phyloP scores from a whole-genome alignment of 2,888 invertebrate species.

The Synanthedon tipuliformis region DNA sequence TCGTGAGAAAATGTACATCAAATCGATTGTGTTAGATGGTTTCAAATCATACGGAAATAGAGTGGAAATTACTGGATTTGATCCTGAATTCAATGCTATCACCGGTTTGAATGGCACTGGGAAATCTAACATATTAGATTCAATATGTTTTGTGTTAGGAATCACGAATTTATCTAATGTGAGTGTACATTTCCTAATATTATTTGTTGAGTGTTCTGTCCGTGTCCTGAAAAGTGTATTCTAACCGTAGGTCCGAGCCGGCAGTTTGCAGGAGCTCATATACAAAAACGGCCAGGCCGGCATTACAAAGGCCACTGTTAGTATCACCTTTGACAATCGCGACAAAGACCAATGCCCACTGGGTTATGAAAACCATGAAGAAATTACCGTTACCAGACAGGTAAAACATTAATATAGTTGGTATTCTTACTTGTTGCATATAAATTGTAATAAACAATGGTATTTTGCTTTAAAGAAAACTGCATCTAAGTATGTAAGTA shows the following conservation, averaged over 20 bases:
- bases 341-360: slow-evolving; percentile 85
- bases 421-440: not conserved
- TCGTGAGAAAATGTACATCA: slow-evolving; percentile 82
- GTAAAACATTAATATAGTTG: slow-evolving; percentile 37
- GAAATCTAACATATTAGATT: slow-evolving; percentile 96
- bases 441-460: not conserved
- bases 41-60: slow-evolving; percentile 97
- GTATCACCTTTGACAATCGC: slow-evolving; percentile 93
- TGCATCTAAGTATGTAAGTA: too few species aligned
- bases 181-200: slow-evolving; percentile 33
- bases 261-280: slow-evolving; percentile 93
- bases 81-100: slow-evolving; percentile 96
- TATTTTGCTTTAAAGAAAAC: not conserved
- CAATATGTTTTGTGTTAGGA: slow-evolving; percentile 97
- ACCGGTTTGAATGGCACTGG: slow-evolving; percentile 98
- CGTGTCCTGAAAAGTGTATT: slow-evolving; percentile 6
- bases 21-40: slow-evolving; percentile 92
- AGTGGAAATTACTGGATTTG: slow-evolving; percentile 92
- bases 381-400: slow-evolving; percentile 93
- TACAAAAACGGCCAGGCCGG: slow-evolving; percentile 98
- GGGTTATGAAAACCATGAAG: slow-evolving; percentile 90
- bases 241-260: slow-evolving; percentile 83
- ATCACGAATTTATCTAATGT: slow-evolving; percentile 93
- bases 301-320: slow-evolving; percentile 94
- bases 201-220: not conserved